phyloP scores from a whole-genome alignment of 2,113 vertebrate species.

The Struthio camelus region DNA sequence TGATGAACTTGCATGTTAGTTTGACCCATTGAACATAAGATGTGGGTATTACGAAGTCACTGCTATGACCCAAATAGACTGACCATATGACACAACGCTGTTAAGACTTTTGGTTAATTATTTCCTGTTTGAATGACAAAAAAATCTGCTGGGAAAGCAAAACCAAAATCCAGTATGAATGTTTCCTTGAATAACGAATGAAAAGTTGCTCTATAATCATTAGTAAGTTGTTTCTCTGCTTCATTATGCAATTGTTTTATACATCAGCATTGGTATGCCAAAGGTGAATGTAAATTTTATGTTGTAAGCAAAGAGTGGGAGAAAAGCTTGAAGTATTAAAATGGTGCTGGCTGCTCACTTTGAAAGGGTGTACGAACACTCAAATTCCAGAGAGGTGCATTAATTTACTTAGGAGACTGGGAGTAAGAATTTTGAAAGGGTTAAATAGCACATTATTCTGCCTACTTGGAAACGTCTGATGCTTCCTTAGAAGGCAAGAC shows the following conservation, averaged over 20 bases:
- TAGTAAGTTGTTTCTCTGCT: not conserved
- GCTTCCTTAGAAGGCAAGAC: not conserved
- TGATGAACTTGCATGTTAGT: not conserved
- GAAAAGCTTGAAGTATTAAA: not conserved
- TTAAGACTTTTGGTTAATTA: not conserved
- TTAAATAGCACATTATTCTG: not conserved
- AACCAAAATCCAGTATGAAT: conserved; percentile 12
- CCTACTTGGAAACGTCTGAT: not conserved
- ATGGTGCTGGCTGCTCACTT: not conserved
- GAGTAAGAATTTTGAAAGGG: not conserved
- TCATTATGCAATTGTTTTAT: not conserved
- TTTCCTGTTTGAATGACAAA: not conserved
- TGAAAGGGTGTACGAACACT: not conserved
- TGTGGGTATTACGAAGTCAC: not conserved
- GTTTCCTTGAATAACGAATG: not conserved
- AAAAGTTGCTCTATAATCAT: not conserved
- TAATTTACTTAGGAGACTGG: not conserved
- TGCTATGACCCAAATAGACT: not conserved
- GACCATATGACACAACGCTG: not conserved
- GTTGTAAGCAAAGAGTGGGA: not conserved
- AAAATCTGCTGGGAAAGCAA: conserved; percentile 9
- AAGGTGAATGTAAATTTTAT: conserved; percentile 30
- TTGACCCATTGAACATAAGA: not conserved
- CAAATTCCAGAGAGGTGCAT: not conserved
- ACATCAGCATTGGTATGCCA: not conserved